phyloP scores from a whole-genome alignment of 2,888 invertebrate species.

The Andrena bucephala region DNA sequence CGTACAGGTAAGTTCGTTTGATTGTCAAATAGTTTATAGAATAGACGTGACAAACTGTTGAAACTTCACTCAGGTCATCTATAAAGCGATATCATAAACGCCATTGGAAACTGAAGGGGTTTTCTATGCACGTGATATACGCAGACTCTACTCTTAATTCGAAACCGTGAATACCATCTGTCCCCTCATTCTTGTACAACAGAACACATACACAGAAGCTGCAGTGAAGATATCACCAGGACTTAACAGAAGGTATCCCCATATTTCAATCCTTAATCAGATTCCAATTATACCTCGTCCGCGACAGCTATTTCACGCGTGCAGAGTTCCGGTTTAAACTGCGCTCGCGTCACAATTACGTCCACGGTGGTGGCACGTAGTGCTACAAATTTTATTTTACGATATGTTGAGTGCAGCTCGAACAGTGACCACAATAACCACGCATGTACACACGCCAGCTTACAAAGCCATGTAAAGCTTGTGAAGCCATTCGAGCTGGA shows the following conservation, averaged over 20 bases:
- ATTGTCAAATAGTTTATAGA: too few relatives aligned
- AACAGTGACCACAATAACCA: conserved; percentile 47
- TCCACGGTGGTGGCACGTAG: conserved; percentile 58
- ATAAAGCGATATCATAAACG: too few relatives aligned
- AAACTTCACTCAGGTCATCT: too few relatives aligned
- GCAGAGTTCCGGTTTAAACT: conserved; percentile 53
- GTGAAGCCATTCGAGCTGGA: conserved; percentile 57
- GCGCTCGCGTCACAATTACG: conserved; percentile 58
- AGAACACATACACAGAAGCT: neutral
- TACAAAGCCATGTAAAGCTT: too few relatives aligned
- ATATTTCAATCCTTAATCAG: conserved; percentile 44
- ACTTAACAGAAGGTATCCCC: conserved; percentile 9
- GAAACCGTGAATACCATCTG: too few relatives aligned
- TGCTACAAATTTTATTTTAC: conserved; percentile 71
- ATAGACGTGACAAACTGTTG: too few relatives aligned
- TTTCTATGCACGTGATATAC: too few relatives aligned
- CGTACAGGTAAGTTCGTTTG: too few relatives aligned
- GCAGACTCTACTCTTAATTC: too few relatives aligned
- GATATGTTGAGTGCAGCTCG: conserved; percentile 63
- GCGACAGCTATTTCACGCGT: conserved; percentile 33
- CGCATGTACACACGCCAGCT: conserved; percentile 12
- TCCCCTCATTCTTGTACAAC: neutral
- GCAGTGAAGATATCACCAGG: neutral
- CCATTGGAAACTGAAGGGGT: too few relatives aligned
- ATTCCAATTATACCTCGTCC: conserved; percentile 38